These are phyloP conservation scores for Cephus runcator DNA, from an alignment of 2,888 invertebrate genomes.

Conservation along the genomic window DNA sequence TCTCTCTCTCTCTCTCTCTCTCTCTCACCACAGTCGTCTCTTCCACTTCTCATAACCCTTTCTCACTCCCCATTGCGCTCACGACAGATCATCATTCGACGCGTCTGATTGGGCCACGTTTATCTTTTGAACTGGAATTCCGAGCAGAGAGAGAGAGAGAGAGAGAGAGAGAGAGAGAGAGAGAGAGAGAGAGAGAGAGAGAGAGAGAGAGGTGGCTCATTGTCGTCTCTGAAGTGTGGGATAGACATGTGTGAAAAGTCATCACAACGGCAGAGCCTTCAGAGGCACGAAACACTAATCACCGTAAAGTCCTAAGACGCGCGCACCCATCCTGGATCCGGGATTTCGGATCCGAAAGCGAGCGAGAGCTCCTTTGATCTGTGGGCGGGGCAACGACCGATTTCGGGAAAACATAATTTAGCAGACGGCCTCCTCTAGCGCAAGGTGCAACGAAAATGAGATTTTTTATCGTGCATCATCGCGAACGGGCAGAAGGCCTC, in stretches of 20 bases:
- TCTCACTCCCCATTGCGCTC: no score
- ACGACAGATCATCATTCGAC: no score
- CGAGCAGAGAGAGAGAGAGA: no score
- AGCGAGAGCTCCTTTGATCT: background rate
- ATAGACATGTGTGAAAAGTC: background rate
- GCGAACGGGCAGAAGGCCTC: background rate
- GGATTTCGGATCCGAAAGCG: background rate
- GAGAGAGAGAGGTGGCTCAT: background rate
- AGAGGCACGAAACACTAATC: slow-evolving; percentile 18
- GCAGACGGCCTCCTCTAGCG: slow-evolving; percentile 44
- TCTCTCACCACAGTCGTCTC: no score
- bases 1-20: no score
- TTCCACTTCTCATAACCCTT: no score
- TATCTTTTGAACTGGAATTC: no score
- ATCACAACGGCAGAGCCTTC: background rate
- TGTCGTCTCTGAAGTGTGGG: background rate
- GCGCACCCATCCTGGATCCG: background rate
- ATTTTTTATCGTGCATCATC: slow-evolving; percentile 59
- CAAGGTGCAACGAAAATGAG: slow-evolving; percentile 63
- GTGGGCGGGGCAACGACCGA: slow-evolving; percentile 51
- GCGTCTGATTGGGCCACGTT: no score
- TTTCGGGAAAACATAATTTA: slow-evolving; percentile 58
- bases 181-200: no score
- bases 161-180: no score
- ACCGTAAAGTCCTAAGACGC: slow-evolving; percentile 22